A percentile compares a stretch with the other conserved stretches of the same genome.
Evolutionary conservation across 2,113 vertebrate species (phyloP).

Genomic region (Paramormyrops kingsleyae): DNA sequence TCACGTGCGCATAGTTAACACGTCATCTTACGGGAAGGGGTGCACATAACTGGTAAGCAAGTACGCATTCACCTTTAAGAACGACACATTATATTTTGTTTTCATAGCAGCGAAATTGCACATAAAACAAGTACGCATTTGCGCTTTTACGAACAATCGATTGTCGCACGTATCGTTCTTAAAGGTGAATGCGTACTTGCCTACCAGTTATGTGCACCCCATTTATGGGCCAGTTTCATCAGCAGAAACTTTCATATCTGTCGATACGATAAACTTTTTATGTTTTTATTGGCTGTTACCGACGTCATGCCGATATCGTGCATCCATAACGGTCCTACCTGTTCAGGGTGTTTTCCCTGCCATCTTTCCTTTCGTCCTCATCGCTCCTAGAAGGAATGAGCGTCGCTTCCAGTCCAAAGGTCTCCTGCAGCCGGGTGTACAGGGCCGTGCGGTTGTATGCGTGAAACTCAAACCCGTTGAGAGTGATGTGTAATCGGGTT

Average conservation of each 20-base stretch:
- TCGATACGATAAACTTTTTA: not conserved
- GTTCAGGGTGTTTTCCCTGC: slow-evolving; percentile 68
- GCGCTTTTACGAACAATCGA: too few species aligned
- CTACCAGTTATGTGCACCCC: too few species aligned
- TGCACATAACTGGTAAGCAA: too few species aligned
- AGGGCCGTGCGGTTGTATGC: slow-evolving; percentile 94
- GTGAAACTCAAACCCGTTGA: slow-evolving; percentile 97
- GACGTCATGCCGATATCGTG: not conserved
- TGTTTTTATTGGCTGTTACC: not conserved
- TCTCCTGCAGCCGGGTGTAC: slow-evolving; percentile 85
- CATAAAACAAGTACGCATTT: too few species aligned
- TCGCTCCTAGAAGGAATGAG: slow-evolving; percentile 76
- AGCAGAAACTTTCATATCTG: not conserved
- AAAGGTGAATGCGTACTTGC: too few species aligned
- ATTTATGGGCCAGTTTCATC: not conserved
- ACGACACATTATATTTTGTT: too few species aligned
- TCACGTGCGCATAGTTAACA: not conserved
- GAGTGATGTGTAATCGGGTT: slow-evolving; percentile 88
- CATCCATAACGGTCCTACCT: slow-evolving; percentile 56
- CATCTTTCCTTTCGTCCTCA: slow-evolving; percentile 70
- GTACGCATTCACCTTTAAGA: too few species aligned
- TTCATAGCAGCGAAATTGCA: too few species aligned
- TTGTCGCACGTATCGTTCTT: too few species aligned
- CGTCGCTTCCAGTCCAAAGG: slow-evolving; percentile 90
- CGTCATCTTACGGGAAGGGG: not conserved